These are phyloP conservation scores for Rosalia funebris DNA, from an alignment of 2,888 invertebrate genomes.

Conservation along the genomic window DNA sequence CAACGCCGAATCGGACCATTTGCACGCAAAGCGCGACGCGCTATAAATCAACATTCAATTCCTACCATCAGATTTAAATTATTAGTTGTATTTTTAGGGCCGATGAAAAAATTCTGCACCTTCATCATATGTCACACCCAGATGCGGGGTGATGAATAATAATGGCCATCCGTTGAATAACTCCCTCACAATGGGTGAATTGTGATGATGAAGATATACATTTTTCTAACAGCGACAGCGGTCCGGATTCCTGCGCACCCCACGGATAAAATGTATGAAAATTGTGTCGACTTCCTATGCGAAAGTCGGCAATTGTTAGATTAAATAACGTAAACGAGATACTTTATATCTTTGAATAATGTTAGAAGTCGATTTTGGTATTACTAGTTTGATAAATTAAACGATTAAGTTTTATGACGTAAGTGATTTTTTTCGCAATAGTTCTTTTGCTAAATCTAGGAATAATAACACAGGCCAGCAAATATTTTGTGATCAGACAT, in stretches of 20 bases:
- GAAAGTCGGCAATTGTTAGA: no score
- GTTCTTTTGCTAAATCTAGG: no score
- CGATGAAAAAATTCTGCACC: constrained; percentile 11
- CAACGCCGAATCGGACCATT: constrained; percentile 10
- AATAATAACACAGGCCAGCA: no score
- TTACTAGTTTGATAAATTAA: no score
- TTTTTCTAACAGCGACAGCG: background rate
- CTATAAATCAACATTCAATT: constrained; percentile 24
- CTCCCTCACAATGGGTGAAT: constrained; percentile 10
- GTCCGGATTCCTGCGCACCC: background rate
- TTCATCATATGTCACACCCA: constrained; percentile 13
- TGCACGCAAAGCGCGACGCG: constrained; percentile 18
- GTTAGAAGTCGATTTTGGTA: no score
- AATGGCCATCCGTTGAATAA: constrained; percentile 11
- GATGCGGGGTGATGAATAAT: constrained; percentile 11
- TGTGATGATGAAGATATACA: constrained; percentile 10
- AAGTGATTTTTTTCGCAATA: no score
- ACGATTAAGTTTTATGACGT: no score
- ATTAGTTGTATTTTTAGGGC: constrained; percentile 16
- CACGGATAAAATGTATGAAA: background rate
- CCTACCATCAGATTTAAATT: constrained; percentile 15
- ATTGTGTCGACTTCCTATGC: no score
- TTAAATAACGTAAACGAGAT: no score
- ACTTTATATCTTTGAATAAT: no score
- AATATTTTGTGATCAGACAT: no score